Evolutionary conservation across 2,113 vertebrate species (phyloP), one percentile per base, ranked within the genome.

Genomic region (Tachycineta bicolor): DNA sequence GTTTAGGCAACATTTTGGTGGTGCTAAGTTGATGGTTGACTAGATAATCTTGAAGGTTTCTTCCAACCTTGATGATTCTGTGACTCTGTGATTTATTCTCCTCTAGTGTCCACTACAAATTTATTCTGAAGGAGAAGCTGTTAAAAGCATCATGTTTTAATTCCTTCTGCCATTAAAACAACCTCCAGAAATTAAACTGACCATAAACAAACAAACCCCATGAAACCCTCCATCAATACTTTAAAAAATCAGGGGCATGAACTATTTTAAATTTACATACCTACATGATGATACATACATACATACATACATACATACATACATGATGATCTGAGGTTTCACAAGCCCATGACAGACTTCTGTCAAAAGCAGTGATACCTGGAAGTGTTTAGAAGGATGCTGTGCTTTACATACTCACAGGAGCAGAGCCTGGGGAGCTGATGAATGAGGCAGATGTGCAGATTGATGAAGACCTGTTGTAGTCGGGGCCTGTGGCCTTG

Each of bases 161-260:
- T 56, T 80, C 52, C 20, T 80, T 83, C 34, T 62, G 8, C 31
- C 26, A 64, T 33, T 41, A 62, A 68, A 83, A 15, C 11, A 39
- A 49, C 10, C 6, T 62, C 10, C 68, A 74, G 28, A 60, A 92
- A 15, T 59, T 25, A 86, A 90, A 41, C 3, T 8, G 65, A 63
- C 6, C 14, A 65, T 79, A 55, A 41, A 12, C 4, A 41, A 43
- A 5, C 15, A 37, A 11, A 23, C 21, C 11, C 10, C 37, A 28
- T 5, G 25, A 49, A 50, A 58, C 4, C 5, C 0, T 0, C 2
- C 7, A 60, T 49, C 7, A 70, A 26, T 52, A 34, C 11, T 39
- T 39, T 34, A 44, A 89, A 75, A 80, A 58, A 23, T 53, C n/a
- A 55, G 47, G 53, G 4, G 1, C 14, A 14, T 9, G 26, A 37